Evolutionary conservation across 2,797 vertebrate genomes (phyloP), one percentile per base, ranked within the genome.

Genomic region (Otolemur crassicaudatus): DNA sequence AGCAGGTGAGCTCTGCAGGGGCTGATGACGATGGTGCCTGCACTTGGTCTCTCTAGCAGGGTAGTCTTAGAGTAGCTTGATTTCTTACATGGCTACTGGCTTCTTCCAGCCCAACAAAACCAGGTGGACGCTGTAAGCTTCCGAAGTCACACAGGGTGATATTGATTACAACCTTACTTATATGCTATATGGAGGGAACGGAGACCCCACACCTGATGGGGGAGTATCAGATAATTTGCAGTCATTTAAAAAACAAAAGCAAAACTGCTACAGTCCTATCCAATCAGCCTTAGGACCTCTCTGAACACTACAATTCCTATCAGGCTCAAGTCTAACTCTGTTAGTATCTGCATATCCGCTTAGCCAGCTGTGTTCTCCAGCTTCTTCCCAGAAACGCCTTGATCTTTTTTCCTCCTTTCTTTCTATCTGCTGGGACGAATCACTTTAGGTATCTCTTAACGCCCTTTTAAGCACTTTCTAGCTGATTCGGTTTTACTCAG

Each of bases 401-500:
- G 31, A 2, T 10, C 37, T 17, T 83, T 29, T n/a, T 61, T 53
- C 20, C 31, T 60, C 14, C 63, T 90, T 89, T 95, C 27, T 84
- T 82, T 53, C 65, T 60, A 4, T 34, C 49, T 82, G 8, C n/a
- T 90, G 46, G 46, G 79, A 86, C 43, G 94, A 88, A 94, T 96
- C 70, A 85, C 7, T 29, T 58, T 46, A 29, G 3, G 3, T 14
- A 89, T 69, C 69, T 91, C n/a, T 65, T 87, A 58, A 4, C 31
- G 22, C 13, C 5, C 27, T 92, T 58, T 46, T 46, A 86, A 95
- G 63, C 27, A 69, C 37, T 80, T 97, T 86, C 85, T 73, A 61
- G 60, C 70, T 91, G 65, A 89, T 95, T 95, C 93, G 61, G 14
- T 92, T 94, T 81, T 88, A 79, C 80, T 85, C 46, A 19, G 90